Evolutionary conservation across 2,113 vertebrate genomes (phyloP).

Genomic region (Syngnathus floridae): DNA sequence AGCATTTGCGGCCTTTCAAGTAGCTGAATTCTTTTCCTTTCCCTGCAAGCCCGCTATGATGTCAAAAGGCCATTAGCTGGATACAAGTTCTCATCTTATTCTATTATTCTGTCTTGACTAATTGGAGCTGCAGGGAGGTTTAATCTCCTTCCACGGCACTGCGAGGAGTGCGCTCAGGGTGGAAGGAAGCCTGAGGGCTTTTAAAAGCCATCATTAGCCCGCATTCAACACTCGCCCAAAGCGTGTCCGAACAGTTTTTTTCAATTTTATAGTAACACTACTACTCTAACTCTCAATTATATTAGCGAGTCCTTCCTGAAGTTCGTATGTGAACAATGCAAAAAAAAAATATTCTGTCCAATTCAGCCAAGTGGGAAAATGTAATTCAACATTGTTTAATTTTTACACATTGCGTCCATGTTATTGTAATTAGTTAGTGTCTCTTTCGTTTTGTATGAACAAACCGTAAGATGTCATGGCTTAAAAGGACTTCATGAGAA

Average conservation of each 20-base stretch:
- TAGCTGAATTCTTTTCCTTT: conserved; percentile 8
- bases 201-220: conserved; percentile 52
- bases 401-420: not conserved
- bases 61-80: conserved; percentile 59
- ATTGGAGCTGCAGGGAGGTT: conserved; percentile 50
- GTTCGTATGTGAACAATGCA: not conserved
- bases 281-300: not conserved
- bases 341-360: not conserved
- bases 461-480: not conserved
- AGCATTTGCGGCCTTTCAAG: conserved; percentile 55
- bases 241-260: conserved; percentile 18
- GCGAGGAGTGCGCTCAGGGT: conserved; percentile 41
- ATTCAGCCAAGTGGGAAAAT: not conserved
- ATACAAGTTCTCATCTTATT: conserved; percentile 34
- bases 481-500: not conserved
- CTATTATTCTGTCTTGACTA: conserved; percentile 39
- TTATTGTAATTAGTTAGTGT: not conserved
- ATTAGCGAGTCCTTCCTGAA: not conserved
- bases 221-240: conserved; percentile 37
- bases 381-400: not conserved
- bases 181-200: conserved; percentile 33
- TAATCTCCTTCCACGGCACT: conserved; percentile 48
- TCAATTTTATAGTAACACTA: not conserved
- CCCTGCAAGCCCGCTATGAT: conserved; percentile 40
- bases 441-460: not conserved